Base-by-base conservation (phyloP, 2,113 vertebrate species). In the Ophthalmolycus amberensis region DNA sequence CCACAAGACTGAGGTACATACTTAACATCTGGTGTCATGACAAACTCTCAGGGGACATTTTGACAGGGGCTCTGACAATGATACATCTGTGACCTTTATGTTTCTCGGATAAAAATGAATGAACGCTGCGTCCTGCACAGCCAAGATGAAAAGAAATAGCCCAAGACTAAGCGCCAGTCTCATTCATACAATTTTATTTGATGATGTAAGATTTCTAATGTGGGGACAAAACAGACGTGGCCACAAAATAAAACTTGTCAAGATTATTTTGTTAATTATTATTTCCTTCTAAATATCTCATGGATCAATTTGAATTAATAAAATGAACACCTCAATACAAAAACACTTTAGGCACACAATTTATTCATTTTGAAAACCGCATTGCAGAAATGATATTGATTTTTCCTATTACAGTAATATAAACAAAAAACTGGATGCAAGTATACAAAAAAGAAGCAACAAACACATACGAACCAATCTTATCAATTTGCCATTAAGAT, bases 51-150 rank as follows among this genome's bases (percentile, higher is more conserved):
- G 32, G 27, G 69, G 59, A 60, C 63, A 60, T 78, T 88, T 79
- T 82, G 82, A 87, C 87, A 83, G 32, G 60, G n/a, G 32, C 77
- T 83, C 5, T 71, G 83, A 86, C 76, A 75, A 82, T 88, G 90
- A 92, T 90, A 71, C 82, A 92, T 89, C 75, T 85, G 78, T 90
- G 91, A 93, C 93, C 91, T 94, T 94, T 93, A 27, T 38, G 50
- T 77, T 85, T 78, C 54, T 75, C 79, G 25, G 64, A 87, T 85
- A 83, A 85, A 85, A 86, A 91, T 73, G 50, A 90, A 91, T 92
- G 80, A 79, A 83, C 15, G 69, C 46, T 56, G 70, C 16, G 14
- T 20, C 63, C 50, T 34, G 46, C 18, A 40, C 18, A 71, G 79
- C 80, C 46, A 78, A 40, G 56, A 85, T 78, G 9, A 65, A 84